Conservation (phyloP, 1,140 invertebrate genomes). For the Temnothorax longispinosus region DNA sequence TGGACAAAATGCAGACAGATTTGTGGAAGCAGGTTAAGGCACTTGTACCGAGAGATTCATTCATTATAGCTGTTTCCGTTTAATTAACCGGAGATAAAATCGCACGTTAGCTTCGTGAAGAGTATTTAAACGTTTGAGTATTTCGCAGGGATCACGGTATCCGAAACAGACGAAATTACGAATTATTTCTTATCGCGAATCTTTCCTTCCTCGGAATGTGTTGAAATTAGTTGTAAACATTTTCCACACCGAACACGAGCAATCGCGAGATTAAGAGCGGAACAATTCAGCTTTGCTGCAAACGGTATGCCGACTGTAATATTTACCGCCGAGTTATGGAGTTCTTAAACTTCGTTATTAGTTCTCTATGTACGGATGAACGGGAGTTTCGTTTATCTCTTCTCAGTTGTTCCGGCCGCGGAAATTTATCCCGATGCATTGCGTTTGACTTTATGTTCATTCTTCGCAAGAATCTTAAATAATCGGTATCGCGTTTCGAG, state of each 20-base stretch:
- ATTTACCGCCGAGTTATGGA: slow-evolving; percentile 59
- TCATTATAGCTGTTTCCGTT: slow-evolving; percentile 1
- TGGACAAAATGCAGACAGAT: slow-evolving; percentile 9
- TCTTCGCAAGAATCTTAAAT: slow-evolving; percentile 41
- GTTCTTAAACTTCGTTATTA: slow-evolving; percentile 63
- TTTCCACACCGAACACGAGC: slow-evolving; percentile 24
- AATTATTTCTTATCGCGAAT: slow-evolving; percentile 24
- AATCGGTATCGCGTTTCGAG: slow-evolving; percentile 29
- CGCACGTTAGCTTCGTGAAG: not conserved
- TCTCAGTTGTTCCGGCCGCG: slow-evolving; percentile 26
- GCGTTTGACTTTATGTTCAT: slow-evolving; percentile 44
- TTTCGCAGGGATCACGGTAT: not conserved
- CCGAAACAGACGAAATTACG: slow-evolving; percentile 14
- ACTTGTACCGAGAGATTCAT: not conserved
- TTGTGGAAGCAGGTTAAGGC: not conserved
- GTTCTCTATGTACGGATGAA: slow-evolving; percentile 56
- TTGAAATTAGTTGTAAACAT: slow-evolving; percentile 61
- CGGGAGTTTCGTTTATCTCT: slow-evolving; percentile 54
- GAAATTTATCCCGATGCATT: slow-evolving; percentile 54
- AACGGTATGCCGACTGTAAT: slow-evolving; percentile 59
- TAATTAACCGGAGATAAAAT: slow-evolving; percentile 9
- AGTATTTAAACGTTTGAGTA: slow-evolving; percentile 1
- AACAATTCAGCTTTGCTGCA: slow-evolving; percentile 55
- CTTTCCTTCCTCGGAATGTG: slow-evolving; percentile 42
- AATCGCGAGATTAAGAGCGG: slow-evolving; percentile 57